Base-by-base conservation (phyloP, 1,140 invertebrate species). In the Ganaspis sp. region DNA sequence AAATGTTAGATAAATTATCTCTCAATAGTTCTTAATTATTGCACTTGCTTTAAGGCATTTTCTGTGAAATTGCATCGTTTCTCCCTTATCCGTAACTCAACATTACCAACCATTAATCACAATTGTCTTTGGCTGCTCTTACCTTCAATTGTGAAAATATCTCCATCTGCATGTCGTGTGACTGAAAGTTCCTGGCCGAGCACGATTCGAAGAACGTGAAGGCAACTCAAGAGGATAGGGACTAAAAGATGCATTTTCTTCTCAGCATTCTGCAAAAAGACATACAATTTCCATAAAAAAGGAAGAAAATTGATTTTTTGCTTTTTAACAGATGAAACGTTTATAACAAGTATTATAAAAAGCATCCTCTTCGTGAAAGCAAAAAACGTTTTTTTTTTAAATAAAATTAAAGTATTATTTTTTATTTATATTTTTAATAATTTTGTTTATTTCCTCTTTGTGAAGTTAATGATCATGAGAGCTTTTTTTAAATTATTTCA, bases 131-230 rank as follows among this genome's bases (percentile, higher is more conserved):
- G 21, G 58, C 9, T 3, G 53, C 69, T 58, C 85, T 90, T 86
- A 93, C 93, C 93, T 87, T 89, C 90, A 49, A 92, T 88, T 45
- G 87, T 90, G 83, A 93, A 93, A 82, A 93, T 89, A 85, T 94
- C 93, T 76, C 93, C 93, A 83, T 93, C 92, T 83, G 91, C 88
- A 83, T 93, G 91, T 80, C 93, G 85, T 42, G 91, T 93, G 78
- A 94, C 84, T 26, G 87, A 85, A 83, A 89, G 77, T 70, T 91
- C 88, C 53, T 87, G 79, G 29, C 80, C 78, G 49, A 77, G 71
- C 37, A 78, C 77, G 23, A 78, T 69, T 75, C 74, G 78, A n/a
- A 87, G 54, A 42, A 88, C 70, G 79, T 87, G 81, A 73, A 89
- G 80, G 79, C 77, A 86, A 82, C 83, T 78, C 70, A 77, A 79